These are phyloP conservation scores for Aphelenchoides besseyi DNA, from an alignment of 1,140 invertebrate genomes.

Conservation along the genomic window DNA sequence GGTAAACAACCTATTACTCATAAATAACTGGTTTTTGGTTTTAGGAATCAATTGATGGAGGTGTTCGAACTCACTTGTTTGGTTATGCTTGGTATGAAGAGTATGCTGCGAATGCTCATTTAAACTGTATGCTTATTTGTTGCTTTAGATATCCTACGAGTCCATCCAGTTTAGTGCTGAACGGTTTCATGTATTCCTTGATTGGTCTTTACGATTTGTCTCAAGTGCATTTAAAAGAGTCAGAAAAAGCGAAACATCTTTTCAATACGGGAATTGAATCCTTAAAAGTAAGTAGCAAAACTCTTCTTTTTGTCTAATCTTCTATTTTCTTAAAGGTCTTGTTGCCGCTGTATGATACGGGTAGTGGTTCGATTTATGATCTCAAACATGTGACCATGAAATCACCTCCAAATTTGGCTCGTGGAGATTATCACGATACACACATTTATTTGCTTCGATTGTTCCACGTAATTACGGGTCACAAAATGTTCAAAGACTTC, in stretches of 20 bases:
- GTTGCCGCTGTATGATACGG: constrained; percentile 87
- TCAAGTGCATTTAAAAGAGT: constrained; percentile 64
- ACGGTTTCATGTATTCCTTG: constrained; percentile 96
- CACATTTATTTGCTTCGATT: constrained; percentile 92
- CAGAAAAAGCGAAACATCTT: constrained; percentile 45
- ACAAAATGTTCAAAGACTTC: constrained; percentile 75
- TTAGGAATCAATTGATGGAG: constrained; percentile 66
- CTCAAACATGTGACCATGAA: constrained; percentile 81
- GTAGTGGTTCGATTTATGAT: constrained; percentile 93
- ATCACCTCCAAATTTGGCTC: constrained; percentile 78
- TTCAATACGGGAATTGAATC: constrained; percentile 65
- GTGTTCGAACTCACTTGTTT: constrained; percentile 72
- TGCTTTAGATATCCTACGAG: constrained; percentile 74
- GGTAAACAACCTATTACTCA: constrained; percentile 68
- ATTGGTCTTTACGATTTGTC: constrained; percentile 87
- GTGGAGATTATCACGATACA: constrained; percentile 96
- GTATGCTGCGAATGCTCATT: constrained; percentile 66
- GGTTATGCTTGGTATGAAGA: constrained; percentile 89
- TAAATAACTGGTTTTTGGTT: too few species aligned
- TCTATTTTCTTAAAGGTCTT: constrained; percentile 73
- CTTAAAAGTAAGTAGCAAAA: constrained; percentile 75
- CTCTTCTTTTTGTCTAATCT: constrained; percentile 73
- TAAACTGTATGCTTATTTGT: neutral
- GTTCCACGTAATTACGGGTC: constrained; percentile 79
- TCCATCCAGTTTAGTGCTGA: constrained; percentile 89